phyloP scores from a whole-genome alignment of 2,888 invertebrate species.

The Volucella inanis region DNA sequence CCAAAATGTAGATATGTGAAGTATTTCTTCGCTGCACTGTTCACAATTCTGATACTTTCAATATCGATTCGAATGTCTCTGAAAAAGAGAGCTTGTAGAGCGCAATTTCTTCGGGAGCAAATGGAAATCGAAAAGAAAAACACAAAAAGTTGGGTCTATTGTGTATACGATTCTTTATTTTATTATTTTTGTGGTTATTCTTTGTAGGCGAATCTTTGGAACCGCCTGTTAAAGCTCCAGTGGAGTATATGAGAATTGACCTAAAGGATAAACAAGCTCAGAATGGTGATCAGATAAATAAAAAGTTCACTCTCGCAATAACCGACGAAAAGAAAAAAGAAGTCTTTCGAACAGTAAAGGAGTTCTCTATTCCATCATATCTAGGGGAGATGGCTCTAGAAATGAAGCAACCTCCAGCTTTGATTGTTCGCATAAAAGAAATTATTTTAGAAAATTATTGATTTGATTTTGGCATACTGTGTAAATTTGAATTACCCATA shows the following conservation, averaged over 20 bases:
- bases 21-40: not conserved
- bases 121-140: too few relatives aligned
- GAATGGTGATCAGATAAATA: not conserved
- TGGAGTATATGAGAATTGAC: conserved; percentile 26
- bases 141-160: too few relatives aligned
- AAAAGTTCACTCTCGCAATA: conserved; percentile 68
- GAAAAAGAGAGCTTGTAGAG: not conserved
- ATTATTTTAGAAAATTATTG: conserved; percentile 60
- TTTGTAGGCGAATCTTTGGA: not conserved
- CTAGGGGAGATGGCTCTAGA: conserved; percentile 66
- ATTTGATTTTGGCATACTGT: not conserved
- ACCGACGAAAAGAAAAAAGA: conserved; percentile 54
- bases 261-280: conserved; percentile 25
- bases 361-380: conserved; percentile 76
- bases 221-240: conserved; percentile 14
- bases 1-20: conserved; percentile 9
- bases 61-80: not conserved
- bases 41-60: conserved; percentile 1
- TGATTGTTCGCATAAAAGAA: conserved; percentile 77
- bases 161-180: too few relatives aligned
- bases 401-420: conserved; percentile 79
- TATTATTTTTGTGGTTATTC: not conserved
- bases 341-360: conserved; percentile 77
- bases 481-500: too few relatives aligned
- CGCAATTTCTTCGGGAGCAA: not conserved